Conservation (phyloP, 1,140 invertebrate genomes). For the Drosophila ogumai region DNA sequence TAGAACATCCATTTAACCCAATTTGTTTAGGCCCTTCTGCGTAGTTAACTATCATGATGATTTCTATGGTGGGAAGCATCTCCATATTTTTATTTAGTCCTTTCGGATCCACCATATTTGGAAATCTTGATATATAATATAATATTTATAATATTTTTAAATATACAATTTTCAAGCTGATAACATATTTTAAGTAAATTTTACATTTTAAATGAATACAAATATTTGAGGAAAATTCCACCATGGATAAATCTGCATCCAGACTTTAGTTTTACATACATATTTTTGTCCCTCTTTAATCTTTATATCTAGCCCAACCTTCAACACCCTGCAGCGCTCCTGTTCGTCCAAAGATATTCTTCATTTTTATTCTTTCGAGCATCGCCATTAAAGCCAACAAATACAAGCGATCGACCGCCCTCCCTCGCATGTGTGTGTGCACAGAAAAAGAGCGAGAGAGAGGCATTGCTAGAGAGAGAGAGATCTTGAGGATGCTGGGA, state of each 20-base stretch:
- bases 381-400: slow-evolving; percentile 79
- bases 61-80: too few relatives aligned
- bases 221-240: neutral
- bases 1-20: too few relatives aligned
- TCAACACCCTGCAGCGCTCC: slow-evolving; percentile 27
- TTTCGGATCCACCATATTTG: too few relatives aligned
- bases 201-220: too few relatives aligned
- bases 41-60: too few relatives aligned
- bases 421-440: slow-evolving; percentile 45
- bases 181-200: too few relatives aligned
- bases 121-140: neutral
- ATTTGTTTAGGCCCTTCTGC: too few relatives aligned
- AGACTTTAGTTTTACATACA: neutral
- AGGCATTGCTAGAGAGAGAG: slow-evolving; percentile 29
- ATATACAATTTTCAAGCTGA: too few relatives aligned
- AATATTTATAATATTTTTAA: too few relatives aligned
- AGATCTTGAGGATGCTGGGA: slow-evolving; percentile 63
- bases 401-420: slow-evolving; percentile 76
- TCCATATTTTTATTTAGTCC: too few relatives aligned
- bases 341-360: slow-evolving; percentile 63
- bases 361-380: slow-evolving; percentile 77
- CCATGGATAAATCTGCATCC: too few relatives aligned
- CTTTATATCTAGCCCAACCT: neutral
- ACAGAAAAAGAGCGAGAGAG: slow-evolving; percentile 6
- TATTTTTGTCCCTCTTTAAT: neutral